Percentiles rank a stretch among this genome's conserved stretches.
Conservation (phyloP, 2,888 invertebrate genomes). For the Operophtera brumata region DNA sequence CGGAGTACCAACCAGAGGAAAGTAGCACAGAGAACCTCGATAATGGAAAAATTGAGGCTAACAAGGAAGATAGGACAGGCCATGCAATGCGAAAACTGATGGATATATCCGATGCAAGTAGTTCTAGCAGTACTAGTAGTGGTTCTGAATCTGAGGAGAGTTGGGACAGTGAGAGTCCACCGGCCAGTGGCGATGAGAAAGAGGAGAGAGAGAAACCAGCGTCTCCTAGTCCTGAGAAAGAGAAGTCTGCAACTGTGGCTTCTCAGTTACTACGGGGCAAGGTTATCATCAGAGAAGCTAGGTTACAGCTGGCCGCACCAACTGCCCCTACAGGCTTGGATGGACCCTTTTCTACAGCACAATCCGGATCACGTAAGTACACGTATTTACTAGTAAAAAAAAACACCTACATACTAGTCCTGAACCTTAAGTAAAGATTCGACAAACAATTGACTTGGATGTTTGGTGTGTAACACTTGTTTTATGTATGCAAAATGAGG, state of each 20-base stretch:
- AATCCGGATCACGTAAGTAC: constrained; percentile 68
- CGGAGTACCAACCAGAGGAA: constrained; percentile 64
- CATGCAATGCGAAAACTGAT: constrained; percentile 74
- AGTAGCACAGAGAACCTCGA: constrained; percentile 64
- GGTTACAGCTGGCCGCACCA: constrained; percentile 81
- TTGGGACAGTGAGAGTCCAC: constrained; percentile 69
- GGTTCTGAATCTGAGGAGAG: constrained; percentile 72
- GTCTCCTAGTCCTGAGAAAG: constrained; percentile 72
- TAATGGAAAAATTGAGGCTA: constrained; percentile 57
- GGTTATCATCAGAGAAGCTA: constrained; percentile 85
- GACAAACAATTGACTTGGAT: too few relatives aligned
- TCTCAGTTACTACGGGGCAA: constrained; percentile 82
- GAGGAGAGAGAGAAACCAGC: constrained; percentile 59
- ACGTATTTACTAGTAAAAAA: constrained; percentile 3
- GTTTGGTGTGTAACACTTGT: too few relatives aligned
- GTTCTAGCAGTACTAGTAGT: constrained; percentile 70
- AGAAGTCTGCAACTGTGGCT: constrained; percentile 51
- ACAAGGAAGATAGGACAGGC: constrained; percentile 67
- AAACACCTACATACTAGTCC: background rate
- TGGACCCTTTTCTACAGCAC: constrained; percentile 83
- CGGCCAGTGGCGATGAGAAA: constrained; percentile 54
- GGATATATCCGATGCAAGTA: constrained; percentile 77
- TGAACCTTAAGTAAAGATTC: background rate
- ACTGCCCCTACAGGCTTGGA: constrained; percentile 75
- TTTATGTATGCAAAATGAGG: too few relatives aligned